These are phyloP conservation scores for Sardina pilchardus DNA, from an alignment of 2,113 vertebrate species.

Conservation along the genomic window DNA sequence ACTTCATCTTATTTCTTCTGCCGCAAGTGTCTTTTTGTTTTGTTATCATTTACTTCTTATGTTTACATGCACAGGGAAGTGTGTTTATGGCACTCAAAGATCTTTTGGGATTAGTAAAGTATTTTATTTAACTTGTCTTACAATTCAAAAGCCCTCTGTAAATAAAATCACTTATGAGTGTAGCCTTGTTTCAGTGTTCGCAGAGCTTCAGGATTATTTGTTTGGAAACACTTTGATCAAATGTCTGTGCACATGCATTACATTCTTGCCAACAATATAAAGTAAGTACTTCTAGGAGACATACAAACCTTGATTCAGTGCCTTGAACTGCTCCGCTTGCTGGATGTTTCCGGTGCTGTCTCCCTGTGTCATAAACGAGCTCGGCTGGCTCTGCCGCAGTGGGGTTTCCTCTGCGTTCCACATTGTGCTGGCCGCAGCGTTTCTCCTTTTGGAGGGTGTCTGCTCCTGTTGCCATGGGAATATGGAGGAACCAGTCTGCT, in stretches of 20 bases:
- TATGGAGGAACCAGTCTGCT: conserved; percentile 85
- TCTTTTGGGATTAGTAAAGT: too few species aligned
- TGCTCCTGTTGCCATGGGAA: conserved; percentile 89
- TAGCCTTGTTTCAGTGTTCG: too few species aligned
- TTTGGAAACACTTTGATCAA: too few species aligned
- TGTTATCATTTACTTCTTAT: too few species aligned
- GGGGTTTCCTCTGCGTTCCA: conserved; percentile 77
- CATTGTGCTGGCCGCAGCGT: conserved; percentile 54
- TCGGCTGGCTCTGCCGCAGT: conserved; percentile 57
- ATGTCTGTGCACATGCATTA: neutral
- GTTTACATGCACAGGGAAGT: too few species aligned
- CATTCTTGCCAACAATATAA: neutral
- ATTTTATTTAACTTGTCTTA: too few species aligned
- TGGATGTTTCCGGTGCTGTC: conserved; percentile 57
- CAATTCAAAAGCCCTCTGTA: too few species aligned
- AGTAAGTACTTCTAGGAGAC: neutral
- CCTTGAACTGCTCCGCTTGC: conserved; percentile 74
- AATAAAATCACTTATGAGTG: too few species aligned
- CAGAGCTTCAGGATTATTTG: too few species aligned
- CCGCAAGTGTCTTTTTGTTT: too few species aligned
- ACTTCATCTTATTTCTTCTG: too few species aligned
- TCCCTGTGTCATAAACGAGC: conserved; percentile 57
- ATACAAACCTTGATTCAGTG: conserved; percentile 79
- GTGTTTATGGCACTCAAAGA: too few species aligned
- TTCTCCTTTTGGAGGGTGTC: conserved; percentile 75